Evolutionary conservation across 2,797 vertebrate genomes (phyloP).

Genomic region (Halcyon smyrnensis): DNA sequence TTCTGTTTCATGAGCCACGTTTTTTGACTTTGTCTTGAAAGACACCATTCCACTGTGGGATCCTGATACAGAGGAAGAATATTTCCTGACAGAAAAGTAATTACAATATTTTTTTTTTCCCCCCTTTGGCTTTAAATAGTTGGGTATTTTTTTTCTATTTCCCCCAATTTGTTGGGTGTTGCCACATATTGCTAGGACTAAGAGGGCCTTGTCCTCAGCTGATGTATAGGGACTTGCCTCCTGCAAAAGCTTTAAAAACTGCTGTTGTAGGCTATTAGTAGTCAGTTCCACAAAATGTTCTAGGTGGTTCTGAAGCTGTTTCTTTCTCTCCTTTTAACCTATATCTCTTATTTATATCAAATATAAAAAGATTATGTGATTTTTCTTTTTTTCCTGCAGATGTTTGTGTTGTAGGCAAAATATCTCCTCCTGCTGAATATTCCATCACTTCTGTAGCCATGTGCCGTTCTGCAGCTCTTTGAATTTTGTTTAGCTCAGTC

Average conservation of each 20-base stretch:
- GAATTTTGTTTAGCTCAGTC: not conserved
- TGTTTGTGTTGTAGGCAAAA: not conserved
- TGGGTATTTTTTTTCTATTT: not conserved
- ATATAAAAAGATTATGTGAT: not conserved
- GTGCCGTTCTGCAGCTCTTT: not conserved
- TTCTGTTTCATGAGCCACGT: not conserved
- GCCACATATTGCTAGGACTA: not conserved
- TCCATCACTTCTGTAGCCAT: not conserved
- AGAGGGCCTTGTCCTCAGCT: not conserved
- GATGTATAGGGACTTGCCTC: not conserved
- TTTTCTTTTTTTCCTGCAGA: not conserved
- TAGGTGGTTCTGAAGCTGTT: not conserved
- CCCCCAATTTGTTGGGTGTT: not conserved
- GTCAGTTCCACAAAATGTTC: not conserved
- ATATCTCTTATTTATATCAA: not conserved
- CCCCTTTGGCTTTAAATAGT: not conserved
- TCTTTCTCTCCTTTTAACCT: not conserved
- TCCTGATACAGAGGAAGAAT: not conserved
- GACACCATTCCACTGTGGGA: not conserved
- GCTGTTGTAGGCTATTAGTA: not conserved
- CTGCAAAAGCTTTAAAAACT: not conserved
- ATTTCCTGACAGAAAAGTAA: not conserved
- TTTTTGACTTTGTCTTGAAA: not conserved
- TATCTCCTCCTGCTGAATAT: not conserved
- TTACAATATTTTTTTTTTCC: not conserved